Evolutionary conservation across 2,797 vertebrate genomes (phyloP), one percentile per base, ranked within the genome.

Genomic region (Emydoidea blandingii): DNA sequence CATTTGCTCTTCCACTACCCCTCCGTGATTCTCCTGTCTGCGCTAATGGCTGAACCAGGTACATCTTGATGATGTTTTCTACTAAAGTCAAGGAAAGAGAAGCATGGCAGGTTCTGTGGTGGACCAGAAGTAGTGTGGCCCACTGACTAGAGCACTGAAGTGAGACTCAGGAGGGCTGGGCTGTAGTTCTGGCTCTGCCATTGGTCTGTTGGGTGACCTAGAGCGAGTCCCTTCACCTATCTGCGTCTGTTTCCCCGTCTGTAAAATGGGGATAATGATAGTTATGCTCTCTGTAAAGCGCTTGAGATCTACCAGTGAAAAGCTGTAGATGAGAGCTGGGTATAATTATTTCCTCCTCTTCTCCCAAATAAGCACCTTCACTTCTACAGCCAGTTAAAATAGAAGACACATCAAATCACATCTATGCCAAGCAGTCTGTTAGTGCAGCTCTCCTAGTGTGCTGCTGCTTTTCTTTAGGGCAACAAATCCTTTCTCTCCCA

Each of bases 401-500:
- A 1, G 0, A 3, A 34, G 21, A 29, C 65, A n/a, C 41, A 21
- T 37, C 56, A 15, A 37, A 25, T 29, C 16, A 5, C 3, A 8
- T 19, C 41, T 50, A 41, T 31, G 37, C 83, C 84, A 62, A 52
- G 56, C 56, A 27, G 56, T 57, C 11, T 12, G 8, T 27, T 57
- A 57, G 56, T 29, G 27, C 56, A 57, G 56, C 27, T 57, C 56
- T 57, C 27, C 56, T 12, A 57, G 56, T 29, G 56, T 57, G 56
- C 27, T 57, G 56, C 3, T 57, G 50, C 44, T 54, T 80, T 49
- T 37, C 23, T 54, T 54, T 25, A 54, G 54, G 21, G 23, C 23
- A 54, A 54, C 54, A 54, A 25, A 54, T 23, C 54, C 23, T 54
- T 54, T 54, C 25, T 56, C 74, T 89, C 76, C 83, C 87, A 88